phyloP scores from a whole-genome alignment of 2,797 vertebrate genomes.

The Hoplostethus mediterraneus region DNA sequence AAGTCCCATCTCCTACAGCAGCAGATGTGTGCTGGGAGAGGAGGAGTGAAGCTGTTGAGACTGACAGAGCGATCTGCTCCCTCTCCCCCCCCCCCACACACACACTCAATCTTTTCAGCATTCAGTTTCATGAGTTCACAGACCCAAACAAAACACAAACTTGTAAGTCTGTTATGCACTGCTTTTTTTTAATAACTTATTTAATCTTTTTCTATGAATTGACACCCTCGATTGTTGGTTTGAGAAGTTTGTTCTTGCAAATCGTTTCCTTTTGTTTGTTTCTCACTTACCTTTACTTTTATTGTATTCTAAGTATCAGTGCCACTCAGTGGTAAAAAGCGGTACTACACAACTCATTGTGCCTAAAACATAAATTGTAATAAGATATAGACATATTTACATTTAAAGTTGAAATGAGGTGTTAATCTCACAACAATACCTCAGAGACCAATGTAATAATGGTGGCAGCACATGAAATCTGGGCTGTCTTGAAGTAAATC shows the following conservation, averaged over 20 bases:
- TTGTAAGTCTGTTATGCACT: neutral
- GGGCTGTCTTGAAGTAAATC: no score
- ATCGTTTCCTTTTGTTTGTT: conserved; percentile 27
- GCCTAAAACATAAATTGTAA: no score
- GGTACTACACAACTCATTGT: conserved; percentile 23
- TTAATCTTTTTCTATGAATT: conserved; percentile 9
- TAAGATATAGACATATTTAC: no score
- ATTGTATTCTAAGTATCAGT: conserved; percentile 40
- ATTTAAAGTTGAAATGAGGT: no score
- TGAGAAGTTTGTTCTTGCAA: neutral
- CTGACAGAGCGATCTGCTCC: conserved; percentile 33
- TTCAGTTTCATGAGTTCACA: conserved; percentile 18
- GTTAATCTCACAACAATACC: no score
- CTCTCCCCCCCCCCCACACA: conserved; percentile 42
- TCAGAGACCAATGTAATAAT: no score
- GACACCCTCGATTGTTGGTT: neutral
- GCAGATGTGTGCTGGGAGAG: conserved; percentile 70
- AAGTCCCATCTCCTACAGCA: conserved; percentile 71
- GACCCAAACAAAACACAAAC: conserved; percentile 5
- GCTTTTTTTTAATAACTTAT: neutral
- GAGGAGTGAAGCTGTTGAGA: conserved; percentile 66
- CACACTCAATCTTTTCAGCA: conserved; percentile 33
- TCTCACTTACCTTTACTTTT: conserved; percentile 14
- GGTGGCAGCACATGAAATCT: no score
- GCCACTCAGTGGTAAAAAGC: conserved; percentile 71